Evolutionary conservation across 2,888 invertebrate species (phyloP), one percentile per base, ranked within the genome.

Genomic region (Ophion slaviceki): DNA sequence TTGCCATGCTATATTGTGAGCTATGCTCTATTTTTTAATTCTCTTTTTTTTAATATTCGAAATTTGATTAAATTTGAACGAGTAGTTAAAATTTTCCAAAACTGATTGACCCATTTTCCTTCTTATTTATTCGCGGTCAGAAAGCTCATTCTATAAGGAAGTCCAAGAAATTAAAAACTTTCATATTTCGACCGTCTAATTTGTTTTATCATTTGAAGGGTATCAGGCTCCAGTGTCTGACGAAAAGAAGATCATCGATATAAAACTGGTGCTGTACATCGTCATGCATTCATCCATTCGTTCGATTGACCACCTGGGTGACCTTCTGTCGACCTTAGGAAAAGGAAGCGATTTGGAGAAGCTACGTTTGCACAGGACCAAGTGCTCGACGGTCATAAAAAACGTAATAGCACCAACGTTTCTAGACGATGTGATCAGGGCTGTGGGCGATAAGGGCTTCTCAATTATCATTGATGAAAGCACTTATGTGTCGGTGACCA

Each of bases 381-480:
- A 88, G 80, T 86, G 85, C 82, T 85, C 89, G 14, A 82, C 79
- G 32, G 64, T 88, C 8, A 85, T 89, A 17, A 79, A 32, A 70
- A 57, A 88, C 68, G 88, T 89, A 1, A 85, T 88, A 59, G 82
- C 86, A 36, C 87, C 88, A 53, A 82, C 74, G 1, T 66, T 89
- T 53, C 61, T 84, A 10, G 72, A 32, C 10, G 77, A 87, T 70
- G 57, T 89, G 40, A 82, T 87, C 1, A 45, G 80, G 79, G 88
- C 87, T 68, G 78, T 89, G 24, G 87, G 86, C 53, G 70, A 82
- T 36, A 20, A 78, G 57, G 72, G 81, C 20, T 87, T 85, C 57
- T 86, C 86, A 36, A 68, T 88, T 5, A 89, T 89, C 45, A 71
- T 89, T 20, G 88, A 88, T 68, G 86, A 88, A 68, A 87, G 86